Conservation (phyloP, 2,113 vertebrate species). For the Jacana jacana region DNA sequence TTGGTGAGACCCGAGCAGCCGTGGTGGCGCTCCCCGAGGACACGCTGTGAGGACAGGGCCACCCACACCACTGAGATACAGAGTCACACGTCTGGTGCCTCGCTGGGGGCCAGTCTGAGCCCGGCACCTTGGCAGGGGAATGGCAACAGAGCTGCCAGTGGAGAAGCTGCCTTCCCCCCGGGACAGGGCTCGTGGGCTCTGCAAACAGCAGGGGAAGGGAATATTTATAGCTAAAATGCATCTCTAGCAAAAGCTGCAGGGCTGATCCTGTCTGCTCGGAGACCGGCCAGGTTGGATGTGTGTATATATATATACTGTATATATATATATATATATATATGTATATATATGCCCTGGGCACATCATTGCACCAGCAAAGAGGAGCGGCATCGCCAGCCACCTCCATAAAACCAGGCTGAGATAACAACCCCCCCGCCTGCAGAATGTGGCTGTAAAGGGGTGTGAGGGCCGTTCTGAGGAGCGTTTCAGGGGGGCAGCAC, state of each 20-base stretch:
- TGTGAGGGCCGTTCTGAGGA: accelerated
- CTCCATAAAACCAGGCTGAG: not conserved
- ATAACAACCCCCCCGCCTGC: accelerated
- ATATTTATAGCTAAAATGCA: not conserved
- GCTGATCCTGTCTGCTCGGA: not conserved
- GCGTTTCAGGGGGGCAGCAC: not conserved
- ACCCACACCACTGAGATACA: not conserved
- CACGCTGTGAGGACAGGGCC: not conserved
- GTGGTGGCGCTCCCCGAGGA: not conserved
- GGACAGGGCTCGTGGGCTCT: not conserved
- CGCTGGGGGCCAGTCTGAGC: not conserved
- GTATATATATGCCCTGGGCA: not conserved
- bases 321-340: too few relatives aligned
- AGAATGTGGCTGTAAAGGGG: not conserved
- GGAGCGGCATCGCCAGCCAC: not conserved
- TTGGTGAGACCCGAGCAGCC: accelerated
- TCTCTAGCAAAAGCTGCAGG: not conserved
- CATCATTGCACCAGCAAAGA: accelerated
- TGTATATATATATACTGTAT: accelerated
- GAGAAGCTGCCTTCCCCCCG: not conserved
- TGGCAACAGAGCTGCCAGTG: accelerated
- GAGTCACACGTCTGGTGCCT: not conserved
- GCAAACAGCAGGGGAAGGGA: not conserved
- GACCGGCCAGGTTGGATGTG: not conserved
- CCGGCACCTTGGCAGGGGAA: accelerated